Conservation (phyloP, 1,140 invertebrate species). For the Zaprionus ghesquierei region DNA sequence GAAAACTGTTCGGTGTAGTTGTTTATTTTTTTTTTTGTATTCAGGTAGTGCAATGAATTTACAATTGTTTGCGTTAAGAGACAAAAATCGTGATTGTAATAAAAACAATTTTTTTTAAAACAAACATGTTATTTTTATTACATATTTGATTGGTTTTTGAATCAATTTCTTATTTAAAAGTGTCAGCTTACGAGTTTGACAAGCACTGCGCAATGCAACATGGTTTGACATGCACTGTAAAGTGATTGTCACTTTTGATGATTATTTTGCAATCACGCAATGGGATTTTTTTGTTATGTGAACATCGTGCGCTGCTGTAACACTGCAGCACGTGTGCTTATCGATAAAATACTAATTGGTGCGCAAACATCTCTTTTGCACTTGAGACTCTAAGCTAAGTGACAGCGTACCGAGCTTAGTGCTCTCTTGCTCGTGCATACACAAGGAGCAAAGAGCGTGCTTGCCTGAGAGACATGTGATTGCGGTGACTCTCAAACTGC, state of each 20-base stretch:
- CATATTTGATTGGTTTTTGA: neutral
- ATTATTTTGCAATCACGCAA: too few species aligned
- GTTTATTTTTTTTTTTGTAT: neutral
- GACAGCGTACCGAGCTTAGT: neutral
- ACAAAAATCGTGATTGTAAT: conserved; percentile 26
- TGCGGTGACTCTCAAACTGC: neutral
- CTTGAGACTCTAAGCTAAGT: neutral
- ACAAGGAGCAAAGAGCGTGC: too few species aligned
- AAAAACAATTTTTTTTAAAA: conserved; percentile 28
- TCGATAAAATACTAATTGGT: neutral
- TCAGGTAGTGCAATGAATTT: conserved; percentile 16
- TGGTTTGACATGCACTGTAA: too few species aligned
- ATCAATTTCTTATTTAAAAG: too few species aligned
- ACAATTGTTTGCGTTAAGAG: conserved; percentile 18
- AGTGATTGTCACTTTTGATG: too few species aligned
- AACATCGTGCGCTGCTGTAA: neutral
- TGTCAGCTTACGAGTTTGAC: neutral
- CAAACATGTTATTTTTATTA: neutral
- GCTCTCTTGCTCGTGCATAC: neutral
- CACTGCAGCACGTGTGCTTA: neutral
- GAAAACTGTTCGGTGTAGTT: neutral
- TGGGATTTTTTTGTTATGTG: neutral
- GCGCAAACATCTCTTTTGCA: neutral
- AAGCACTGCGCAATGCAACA: neutral
- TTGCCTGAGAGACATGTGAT: neutral